Evolutionary conservation across 2,113 vertebrate genomes (phyloP), one percentile per base, ranked within the genome.

Genomic region (Sinocyclocheilus rhinocerous): DNA sequence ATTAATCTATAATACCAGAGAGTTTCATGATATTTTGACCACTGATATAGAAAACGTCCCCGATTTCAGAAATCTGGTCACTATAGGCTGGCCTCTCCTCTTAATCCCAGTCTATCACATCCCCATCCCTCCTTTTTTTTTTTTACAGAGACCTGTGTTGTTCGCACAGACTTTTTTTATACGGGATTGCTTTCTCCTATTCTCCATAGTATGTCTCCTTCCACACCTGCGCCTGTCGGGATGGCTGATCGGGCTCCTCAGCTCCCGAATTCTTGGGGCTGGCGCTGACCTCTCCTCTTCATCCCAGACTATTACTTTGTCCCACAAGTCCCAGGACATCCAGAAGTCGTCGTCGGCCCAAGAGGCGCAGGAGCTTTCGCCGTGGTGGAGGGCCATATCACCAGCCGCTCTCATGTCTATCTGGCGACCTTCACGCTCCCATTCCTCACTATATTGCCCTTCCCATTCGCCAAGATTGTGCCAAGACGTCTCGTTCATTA

Each of bases 281-380:
- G 61, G 2, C 6, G 2, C n/a, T 55, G 61, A 1, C 36, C 20
- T 6, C 22, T 45, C 36, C 24, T 77, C 61, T 20, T 83, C 87
- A 12, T 59, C 87, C 72, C 87, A 88, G 45, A 61, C 33, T 26
- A 88, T 85, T 16, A 85, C 61, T 52, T 83, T 36, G 6, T 78
- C 69, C 87, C 84, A 88, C 48, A 72, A 48, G 7, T 88, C 48
- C 84, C 87, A 88, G 10, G 13, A 20, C 57, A 29, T 36, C 87
- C 87, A 85, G 72, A 78, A 88, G 20, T 83, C 78, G 2, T 88
- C 78, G 13, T 18, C 8, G 15, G 6, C 67, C 6, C 42, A 42
- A 8, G 33, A 36, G 67, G 33, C 36, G 67, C 3, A 9, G 67
- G 16, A 7, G 18, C 16, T 36, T 18, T 70, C 29, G 4, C 67